A percentile compares a stretch with the other conserved stretches of the same genome.
phyloP scores from a whole-genome alignment of 2,888 invertebrate species.

The Osmoderma eremita region DNA sequence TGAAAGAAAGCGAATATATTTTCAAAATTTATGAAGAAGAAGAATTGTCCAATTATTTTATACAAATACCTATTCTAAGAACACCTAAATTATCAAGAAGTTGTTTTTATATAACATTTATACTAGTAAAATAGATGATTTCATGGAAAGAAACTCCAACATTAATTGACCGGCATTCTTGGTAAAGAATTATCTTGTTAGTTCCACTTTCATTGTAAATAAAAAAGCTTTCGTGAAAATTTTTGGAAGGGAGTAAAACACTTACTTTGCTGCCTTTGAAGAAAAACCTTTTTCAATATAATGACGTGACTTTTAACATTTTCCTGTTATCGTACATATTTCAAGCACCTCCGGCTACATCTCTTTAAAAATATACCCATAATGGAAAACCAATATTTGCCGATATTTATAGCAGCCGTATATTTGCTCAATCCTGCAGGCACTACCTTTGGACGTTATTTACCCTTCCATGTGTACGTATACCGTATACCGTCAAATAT shows the following conservation, averaged over 20 bases:
- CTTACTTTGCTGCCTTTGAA: too few species aligned
- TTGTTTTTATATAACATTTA: not conserved
- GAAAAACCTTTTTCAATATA: too few species aligned
- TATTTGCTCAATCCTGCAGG: conserved; percentile 7
- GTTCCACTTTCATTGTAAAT: too few species aligned
- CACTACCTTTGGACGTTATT: not conserved
- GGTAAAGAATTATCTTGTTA: too few species aligned
- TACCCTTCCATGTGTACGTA: not conserved
- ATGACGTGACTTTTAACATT: not conserved
- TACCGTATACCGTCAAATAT: too few species aligned
- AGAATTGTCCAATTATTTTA: too few species aligned
- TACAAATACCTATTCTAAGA: not conserved
- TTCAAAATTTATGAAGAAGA: too few species aligned
- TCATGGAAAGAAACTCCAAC: too few species aligned
- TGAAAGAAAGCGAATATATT: too few species aligned
- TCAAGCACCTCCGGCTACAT: not conserved
- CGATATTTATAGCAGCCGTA: conserved; percentile 2
- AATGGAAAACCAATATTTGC: conserved; percentile 32
- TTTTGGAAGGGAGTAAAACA: too few species aligned
- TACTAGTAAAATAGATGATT: not conserved
- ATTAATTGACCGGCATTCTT: too few species aligned
- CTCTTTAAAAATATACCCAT: conserved; percentile 13
- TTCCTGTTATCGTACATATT: conserved; percentile 1
- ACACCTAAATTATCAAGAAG: not conserved
- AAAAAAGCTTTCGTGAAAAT: too few species aligned